Evolutionary conservation across 2,888 invertebrate genomes (phyloP).

Genomic region (Drosophila paracracens): DNA sequence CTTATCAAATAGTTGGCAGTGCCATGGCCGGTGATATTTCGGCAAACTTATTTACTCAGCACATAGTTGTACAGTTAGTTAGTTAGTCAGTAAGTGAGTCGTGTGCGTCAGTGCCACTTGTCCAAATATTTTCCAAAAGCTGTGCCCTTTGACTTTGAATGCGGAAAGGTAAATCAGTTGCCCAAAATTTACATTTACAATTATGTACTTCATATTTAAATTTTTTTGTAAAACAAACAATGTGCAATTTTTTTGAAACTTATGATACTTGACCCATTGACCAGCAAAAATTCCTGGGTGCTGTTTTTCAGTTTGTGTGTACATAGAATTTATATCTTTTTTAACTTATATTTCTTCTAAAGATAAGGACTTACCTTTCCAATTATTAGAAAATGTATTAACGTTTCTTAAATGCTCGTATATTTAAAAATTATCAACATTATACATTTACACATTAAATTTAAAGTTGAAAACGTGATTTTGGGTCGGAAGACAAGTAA

Average conservation of each 20-base stretch:
- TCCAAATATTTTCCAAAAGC: slow-evolving; percentile 43
- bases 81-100: slow-evolving; percentile 40
- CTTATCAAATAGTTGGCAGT: slow-evolving; percentile 65
- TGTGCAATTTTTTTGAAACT: background rate
- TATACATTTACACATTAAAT: no score
- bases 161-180: slow-evolving; percentile 4
- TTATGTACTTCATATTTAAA: background rate
- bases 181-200: background rate
- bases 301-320: background rate
- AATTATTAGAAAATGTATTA: no score
- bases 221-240: no score
- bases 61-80: slow-evolving; percentile 59
- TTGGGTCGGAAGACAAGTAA: no score
- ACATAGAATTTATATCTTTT: background rate
- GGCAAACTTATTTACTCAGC: slow-evolving; percentile 69
- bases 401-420: no score
- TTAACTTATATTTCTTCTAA: no score
- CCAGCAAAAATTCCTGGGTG: background rate
- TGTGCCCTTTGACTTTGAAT: slow-evolving; percentile 43
- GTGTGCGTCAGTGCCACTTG: background rate
- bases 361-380: no score
- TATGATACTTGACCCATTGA: no score
- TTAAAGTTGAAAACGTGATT: no score
- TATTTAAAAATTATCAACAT: no score
- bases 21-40: slow-evolving; percentile 61